Evolutionary conservation across 2,113 vertebrate genomes (phyloP).

Genomic region (Sminthopsis crassicaudata): DNA sequence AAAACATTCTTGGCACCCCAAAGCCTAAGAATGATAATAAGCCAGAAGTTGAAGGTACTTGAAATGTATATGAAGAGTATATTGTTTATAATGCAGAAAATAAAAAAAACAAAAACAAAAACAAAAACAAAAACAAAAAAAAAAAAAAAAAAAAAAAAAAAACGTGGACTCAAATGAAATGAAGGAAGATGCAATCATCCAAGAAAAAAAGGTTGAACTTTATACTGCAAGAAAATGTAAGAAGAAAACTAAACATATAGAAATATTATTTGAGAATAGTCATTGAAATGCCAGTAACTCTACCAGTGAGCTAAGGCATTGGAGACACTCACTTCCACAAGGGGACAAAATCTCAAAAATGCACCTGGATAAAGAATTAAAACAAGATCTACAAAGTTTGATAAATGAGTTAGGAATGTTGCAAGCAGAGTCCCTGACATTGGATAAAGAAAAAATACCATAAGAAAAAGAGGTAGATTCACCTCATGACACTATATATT

Average conservation of each 20-base stretch:
- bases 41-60: background rate
- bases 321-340: too few species aligned
- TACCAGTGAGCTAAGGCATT: slow-evolving; percentile 48
- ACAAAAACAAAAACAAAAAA: too few species aligned
- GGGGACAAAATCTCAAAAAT: slow-evolving; percentile 48
- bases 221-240: slow-evolving; percentile 26
- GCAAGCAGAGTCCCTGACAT: slow-evolving; percentile 85
- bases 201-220: slow-evolving; percentile 32
- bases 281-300: background rate
- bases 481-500: slow-evolving; percentile 68
- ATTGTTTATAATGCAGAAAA: slow-evolving; percentile 9
- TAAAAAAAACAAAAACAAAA: slow-evolving; percentile 18
- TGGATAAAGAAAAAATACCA: slow-evolving; percentile 85
- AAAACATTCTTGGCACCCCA: slow-evolving; percentile 5
- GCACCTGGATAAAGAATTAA: slow-evolving; percentile 83
- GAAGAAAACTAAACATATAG: slow-evolving; percentile 30
- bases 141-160: too few species aligned
- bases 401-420: slow-evolving; percentile 89
- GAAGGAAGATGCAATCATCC: slow-evolving; percentile 49
- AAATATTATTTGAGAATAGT: slow-evolving; percentile 27
- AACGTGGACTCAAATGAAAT: slow-evolving; percentile 11
- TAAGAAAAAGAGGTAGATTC: slow-evolving; percentile 89
- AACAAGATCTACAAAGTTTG: slow-evolving; percentile 87
- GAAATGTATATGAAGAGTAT: slow-evolving; percentile 48
- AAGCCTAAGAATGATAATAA: slow-evolving; percentile 31